Conservation (phyloP, 2,797 vertebrate species). For the Amblyopsis hoosieri region DNA sequence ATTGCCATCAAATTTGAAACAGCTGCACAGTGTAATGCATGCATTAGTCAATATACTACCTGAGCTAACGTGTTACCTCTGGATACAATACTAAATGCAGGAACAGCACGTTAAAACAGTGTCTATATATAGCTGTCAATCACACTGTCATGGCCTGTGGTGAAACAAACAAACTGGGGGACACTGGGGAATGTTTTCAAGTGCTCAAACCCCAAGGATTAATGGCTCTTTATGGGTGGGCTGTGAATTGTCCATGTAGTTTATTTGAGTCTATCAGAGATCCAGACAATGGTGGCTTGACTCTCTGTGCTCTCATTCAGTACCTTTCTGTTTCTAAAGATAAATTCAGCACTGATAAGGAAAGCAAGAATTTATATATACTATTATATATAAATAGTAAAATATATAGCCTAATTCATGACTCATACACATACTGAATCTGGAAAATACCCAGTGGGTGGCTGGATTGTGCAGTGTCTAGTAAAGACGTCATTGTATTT, state of each 20-base stretch:
- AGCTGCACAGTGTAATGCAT: constrained; percentile 66
- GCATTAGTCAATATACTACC: constrained; percentile 68
- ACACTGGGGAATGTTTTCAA: constrained; percentile 57
- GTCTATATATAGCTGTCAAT: constrained; percentile 70
- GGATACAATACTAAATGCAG: constrained; percentile 62
- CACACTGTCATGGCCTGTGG: constrained; percentile 57
- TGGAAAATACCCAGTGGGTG: too few relatives aligned
- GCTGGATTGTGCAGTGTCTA: too few relatives aligned
- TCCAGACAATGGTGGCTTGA: constrained; percentile 35
- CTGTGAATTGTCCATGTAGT: constrained; percentile 60
- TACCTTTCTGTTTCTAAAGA: constrained; percentile 18
- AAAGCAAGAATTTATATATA: constrained; percentile 3
- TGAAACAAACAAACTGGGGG: constrained; percentile 53
- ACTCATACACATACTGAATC: too few relatives aligned
- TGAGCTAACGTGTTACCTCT: constrained; percentile 57
- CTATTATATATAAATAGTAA: background rate
- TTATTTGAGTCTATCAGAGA: constrained; percentile 62
- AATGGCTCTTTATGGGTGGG: constrained; percentile 60
- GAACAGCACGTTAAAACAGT: constrained; percentile 63
- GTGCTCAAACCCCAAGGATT: constrained; percentile 64
- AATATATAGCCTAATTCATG: constrained; percentile 23
- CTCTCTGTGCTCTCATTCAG: constrained; percentile 38
- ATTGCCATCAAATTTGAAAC: constrained; percentile 74
- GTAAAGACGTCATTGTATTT: constrained; percentile 3
- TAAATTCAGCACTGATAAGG: constrained; percentile 38